These are phyloP conservation scores for Trinectes maculatus DNA, from an alignment of 2,113 vertebrate genomes.

Conservation along the genomic window DNA sequence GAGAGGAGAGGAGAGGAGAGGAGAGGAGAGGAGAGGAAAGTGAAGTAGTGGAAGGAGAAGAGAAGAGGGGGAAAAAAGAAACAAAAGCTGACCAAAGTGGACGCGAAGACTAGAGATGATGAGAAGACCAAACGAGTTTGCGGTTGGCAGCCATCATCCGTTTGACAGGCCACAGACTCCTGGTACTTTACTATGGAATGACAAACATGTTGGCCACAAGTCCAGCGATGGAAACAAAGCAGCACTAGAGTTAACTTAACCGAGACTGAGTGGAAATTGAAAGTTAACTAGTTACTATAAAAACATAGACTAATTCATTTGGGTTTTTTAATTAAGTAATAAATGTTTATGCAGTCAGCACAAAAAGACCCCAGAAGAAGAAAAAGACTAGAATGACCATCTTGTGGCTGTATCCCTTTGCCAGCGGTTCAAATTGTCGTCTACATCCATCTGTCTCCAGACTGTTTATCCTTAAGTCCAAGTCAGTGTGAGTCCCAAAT, in stretches of 20 bases:
- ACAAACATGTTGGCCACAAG: conserved; percentile 66
- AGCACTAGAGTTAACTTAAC: conserved; percentile 25
- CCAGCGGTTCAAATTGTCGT: no score
- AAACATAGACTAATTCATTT: not conserved
- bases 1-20: conserved; percentile 1
- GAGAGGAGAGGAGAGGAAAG: not conserved
- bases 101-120: conserved; percentile 35
- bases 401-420: no score
- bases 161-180: conserved; percentile 62
- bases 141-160: conserved; percentile 47
- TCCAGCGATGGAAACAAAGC: conserved; percentile 49
- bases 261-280: not conserved
- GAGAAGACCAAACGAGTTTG: conserved; percentile 57
- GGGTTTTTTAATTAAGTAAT: no score
- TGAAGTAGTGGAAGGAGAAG: not conserved
- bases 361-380: not conserved
- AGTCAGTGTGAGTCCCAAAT: not conserved
- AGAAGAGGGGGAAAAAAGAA: not conserved
- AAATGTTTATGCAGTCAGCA: not conserved
- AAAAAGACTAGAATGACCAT: not conserved
- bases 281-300: not conserved
- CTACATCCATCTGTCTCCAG: not conserved
- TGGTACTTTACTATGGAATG: conserved; percentile 75
- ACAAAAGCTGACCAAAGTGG: conserved; percentile 30
- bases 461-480: not conserved